These are phyloP conservation scores for Epistrophe eligans DNA, from an alignment of 2,888 invertebrate genomes.

Conservation along the genomic window DNA sequence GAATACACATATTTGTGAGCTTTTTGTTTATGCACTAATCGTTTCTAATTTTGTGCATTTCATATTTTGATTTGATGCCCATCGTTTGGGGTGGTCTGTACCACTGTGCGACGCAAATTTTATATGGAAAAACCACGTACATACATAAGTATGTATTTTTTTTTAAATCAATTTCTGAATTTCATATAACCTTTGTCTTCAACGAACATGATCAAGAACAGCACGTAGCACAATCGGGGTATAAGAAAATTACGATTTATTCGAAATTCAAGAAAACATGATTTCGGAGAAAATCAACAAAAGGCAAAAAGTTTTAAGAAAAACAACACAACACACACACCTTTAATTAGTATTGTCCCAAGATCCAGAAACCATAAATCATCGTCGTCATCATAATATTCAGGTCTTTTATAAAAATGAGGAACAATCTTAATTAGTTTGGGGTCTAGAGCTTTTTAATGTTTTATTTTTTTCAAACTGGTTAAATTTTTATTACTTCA, in stretches of 20 bases:
- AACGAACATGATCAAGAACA: background rate
- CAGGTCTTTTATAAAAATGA: slow-evolving; percentile 7
- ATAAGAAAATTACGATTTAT: background rate
- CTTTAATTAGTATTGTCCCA: background rate
- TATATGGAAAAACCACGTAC: too few species aligned
- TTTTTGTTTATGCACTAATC: too few species aligned
- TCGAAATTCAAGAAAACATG: background rate
- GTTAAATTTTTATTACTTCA: slow-evolving; percentile 11
- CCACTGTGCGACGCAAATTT: too few species aligned
- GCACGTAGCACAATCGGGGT: background rate
- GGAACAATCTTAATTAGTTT: slow-evolving; percentile 3
- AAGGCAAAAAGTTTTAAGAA: background rate
- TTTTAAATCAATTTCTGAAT: too few species aligned
- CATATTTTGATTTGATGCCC: too few species aligned
- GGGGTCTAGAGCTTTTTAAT: background rate
- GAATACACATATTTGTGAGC: too few species aligned
- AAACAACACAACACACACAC: background rate
- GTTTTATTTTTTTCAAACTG: background rate
- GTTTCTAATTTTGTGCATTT: too few species aligned
- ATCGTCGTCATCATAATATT: slow-evolving; percentile 3
- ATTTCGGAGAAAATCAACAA: background rate
- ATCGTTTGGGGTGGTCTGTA: too few species aligned
- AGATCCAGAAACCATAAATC: slow-evolving; percentile 7
- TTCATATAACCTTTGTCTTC: too few species aligned
- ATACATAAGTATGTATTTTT: too few species aligned